Conservation (phyloP, 2,888 invertebrate genomes). For the Drosophila cognata region DNA sequence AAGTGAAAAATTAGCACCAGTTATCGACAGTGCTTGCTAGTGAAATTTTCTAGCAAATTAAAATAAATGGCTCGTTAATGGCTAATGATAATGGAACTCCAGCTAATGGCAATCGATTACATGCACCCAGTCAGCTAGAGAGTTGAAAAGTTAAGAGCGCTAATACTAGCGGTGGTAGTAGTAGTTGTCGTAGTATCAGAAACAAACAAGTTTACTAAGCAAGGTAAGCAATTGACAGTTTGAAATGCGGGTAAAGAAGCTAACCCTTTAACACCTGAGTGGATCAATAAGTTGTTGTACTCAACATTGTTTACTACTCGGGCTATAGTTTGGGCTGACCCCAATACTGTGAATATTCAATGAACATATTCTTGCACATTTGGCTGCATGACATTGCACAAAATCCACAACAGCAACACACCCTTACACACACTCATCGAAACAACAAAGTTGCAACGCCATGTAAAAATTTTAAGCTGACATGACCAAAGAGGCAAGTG, state of each 20-base stretch:
- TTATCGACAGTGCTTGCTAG: slow-evolving; percentile 31
- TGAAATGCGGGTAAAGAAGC: slow-evolving; percentile 30
- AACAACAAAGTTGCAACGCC: slow-evolving; percentile 25
- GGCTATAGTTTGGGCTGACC: slow-evolving; percentile 2
- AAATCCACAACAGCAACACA: not conserved
- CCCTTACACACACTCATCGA: slow-evolving; percentile 2
- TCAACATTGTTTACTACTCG: not conserved
- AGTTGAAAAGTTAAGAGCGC: slow-evolving; percentile 9
- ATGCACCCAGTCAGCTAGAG: not conserved
- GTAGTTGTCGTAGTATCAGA: not conserved
- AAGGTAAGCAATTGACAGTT: slow-evolving; percentile 30
- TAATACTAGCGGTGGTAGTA: not conserved
- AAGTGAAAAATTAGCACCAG: slow-evolving; percentile 29
- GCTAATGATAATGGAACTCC: slow-evolving; percentile 13
- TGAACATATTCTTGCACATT: not conserved
- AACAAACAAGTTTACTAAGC: not conserved
- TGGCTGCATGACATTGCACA: slow-evolving; percentile 12
- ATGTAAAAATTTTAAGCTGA: slow-evolving; percentile 42
- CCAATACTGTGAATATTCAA: slow-evolving; percentile 4
- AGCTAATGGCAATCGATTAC: slow-evolving; percentile 31
- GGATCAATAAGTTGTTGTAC: slow-evolving; percentile 37
- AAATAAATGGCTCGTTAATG: slow-evolving; percentile 44
- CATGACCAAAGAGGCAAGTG: slow-evolving; percentile 49
- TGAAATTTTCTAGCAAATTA: slow-evolving; percentile 17
- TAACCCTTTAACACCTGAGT: slow-evolving; percentile 38